A percentile compares a stretch with the other conserved stretches of the same genome.
Evolutionary conservation across 2,888 invertebrate genomes (phyloP).

Genomic region (Norana najaformis): DNA sequence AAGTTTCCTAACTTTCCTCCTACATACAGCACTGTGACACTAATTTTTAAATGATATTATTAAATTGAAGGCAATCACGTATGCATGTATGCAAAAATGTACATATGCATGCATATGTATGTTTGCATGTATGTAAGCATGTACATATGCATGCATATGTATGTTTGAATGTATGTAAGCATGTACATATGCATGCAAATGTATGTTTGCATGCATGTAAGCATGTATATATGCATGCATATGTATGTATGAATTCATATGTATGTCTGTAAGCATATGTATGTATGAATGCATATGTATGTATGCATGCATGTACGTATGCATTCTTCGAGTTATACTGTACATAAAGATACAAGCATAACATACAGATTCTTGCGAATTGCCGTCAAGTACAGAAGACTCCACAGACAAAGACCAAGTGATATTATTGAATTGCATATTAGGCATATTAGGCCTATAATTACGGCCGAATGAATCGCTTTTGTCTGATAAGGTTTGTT

Average conservation of each 20-base stretch:
- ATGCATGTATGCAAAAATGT: neutral
- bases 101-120: neutral
- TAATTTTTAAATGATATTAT: too few relatives aligned
- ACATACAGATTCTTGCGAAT: too few relatives aligned
- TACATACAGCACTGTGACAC: too few relatives aligned
- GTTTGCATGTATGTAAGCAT: neutral
- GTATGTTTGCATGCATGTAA: neutral
- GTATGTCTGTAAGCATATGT: too few relatives aligned
- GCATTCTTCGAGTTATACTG: too few relatives aligned
- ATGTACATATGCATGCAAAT: neutral
- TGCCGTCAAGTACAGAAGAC: too few relatives aligned
- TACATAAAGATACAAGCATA: too few relatives aligned
- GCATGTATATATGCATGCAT: neutral
- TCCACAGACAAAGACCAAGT: neutral
- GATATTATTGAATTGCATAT: neutral
- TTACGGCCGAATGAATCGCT: constrained; percentile 6
- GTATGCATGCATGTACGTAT: too few relatives aligned
- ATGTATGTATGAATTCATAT: too few relatives aligned
- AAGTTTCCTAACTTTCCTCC: too few relatives aligned
- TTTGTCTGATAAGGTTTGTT: constrained; percentile 7
- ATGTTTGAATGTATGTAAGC: neutral
- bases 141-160: neutral
- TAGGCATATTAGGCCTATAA: neutral
- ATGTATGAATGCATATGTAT: too few relatives aligned
- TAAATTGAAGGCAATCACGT: too few relatives aligned